phyloP scores from a whole-genome alignment of 23 tunicate species.

The Pegea sp. region DNA sequence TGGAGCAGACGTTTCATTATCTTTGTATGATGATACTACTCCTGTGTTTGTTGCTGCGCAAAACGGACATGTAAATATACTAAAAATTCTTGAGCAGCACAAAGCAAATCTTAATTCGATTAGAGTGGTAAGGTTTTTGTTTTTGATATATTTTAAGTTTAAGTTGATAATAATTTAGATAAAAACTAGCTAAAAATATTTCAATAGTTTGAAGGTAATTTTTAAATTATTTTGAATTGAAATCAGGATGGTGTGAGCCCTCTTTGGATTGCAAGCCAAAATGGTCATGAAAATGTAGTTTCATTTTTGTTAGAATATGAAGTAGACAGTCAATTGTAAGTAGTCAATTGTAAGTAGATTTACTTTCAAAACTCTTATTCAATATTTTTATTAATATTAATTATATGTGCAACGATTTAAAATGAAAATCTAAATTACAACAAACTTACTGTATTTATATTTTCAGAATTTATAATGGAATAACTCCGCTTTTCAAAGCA shows the following conservation, averaged over 20 bases:
- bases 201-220: neutral
- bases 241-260: conserved; percentile 47
- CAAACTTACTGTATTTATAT: no score
- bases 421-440: no score
- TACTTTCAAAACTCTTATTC: no score
- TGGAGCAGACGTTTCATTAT: conserved; percentile 24
- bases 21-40: conserved; percentile 22
- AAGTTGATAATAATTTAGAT: neutral
- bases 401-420: no score
- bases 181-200: neutral
- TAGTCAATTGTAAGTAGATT: no score
- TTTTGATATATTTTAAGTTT: neutral
- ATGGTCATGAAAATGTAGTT: no score
- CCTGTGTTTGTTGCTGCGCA: conserved; percentile 56
- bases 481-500: conserved; percentile 45
- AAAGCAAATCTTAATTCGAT: conserved; percentile 29
- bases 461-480: conserved; percentile 32
- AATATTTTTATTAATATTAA: no score
- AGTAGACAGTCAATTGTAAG: no score
- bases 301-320: no score
- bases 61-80: conserved; percentile 31
- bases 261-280: conserved; percentile 61
- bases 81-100: conserved; percentile 11
- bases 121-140: conserved; percentile 15
- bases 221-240: neutral